phyloP scores from a whole-genome alignment of 2,797 vertebrate genomes.

The Apogon hyalosoma region DNA sequence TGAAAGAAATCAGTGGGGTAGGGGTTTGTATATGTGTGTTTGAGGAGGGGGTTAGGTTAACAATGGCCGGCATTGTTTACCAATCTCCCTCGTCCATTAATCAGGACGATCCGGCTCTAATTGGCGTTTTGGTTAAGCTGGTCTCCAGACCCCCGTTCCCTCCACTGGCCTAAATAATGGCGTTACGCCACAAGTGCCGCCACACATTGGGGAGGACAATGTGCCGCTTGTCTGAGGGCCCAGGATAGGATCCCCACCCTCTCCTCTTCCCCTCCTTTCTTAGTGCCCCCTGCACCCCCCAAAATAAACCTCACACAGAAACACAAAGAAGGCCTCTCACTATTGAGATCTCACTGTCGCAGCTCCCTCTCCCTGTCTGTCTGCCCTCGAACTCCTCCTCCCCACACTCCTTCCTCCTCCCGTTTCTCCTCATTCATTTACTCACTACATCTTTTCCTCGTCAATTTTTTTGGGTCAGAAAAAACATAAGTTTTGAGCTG shows the following conservation, averaged over 20 bases:
- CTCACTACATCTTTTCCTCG: conserved; percentile 32
- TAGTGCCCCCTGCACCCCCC: conserved; percentile 65
- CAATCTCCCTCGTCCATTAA: conserved; percentile 82
- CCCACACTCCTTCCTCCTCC: conserved; percentile 6
- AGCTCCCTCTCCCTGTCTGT: conserved; percentile 71
- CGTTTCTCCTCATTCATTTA: conserved; percentile 32
- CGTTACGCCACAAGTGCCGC: conserved; percentile 83
- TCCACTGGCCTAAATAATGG: conserved; percentile 84
- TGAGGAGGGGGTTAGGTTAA: conserved; percentile 59
- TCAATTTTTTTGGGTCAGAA: background rate
- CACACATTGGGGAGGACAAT: conserved; percentile 83
- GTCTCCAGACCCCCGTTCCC: conserved; percentile 87
- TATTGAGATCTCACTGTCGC: conserved; percentile 84
- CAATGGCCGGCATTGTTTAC: conserved; percentile 83
- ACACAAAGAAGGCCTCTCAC: conserved; percentile 84
- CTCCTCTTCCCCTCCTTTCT: conserved; percentile 71
- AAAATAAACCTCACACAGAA: conserved; percentile 82
- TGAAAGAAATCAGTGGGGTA: conserved; percentile 64
- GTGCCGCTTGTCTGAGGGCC: conserved; percentile 80
- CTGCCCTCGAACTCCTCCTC: conserved; percentile 26
- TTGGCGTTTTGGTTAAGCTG: conserved; percentile 92
- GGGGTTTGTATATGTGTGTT: conserved; percentile 40
- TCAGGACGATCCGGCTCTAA: conserved; percentile 87
- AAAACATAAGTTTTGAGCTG: no score
- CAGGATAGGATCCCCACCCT: conserved; percentile 74